Conservation (phyloP, 2,888 invertebrate species). For the Eristalinus sepulchralis region DNA sequence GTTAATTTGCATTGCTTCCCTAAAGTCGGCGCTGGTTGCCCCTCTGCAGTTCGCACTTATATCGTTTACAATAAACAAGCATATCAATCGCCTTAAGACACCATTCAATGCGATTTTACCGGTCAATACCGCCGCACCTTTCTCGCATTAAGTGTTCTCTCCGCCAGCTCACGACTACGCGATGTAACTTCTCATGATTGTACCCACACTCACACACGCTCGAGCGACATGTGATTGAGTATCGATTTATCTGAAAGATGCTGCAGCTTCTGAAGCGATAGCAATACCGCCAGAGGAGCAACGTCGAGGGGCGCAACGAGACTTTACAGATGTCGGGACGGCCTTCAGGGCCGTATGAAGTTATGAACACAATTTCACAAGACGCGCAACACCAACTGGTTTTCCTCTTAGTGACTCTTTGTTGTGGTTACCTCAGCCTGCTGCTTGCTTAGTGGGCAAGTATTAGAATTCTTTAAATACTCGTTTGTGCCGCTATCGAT, state of each 20-base stretch:
- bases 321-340: slow-evolving; percentile 42
- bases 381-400: slow-evolving; percentile 60
- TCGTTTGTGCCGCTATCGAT: slow-evolving; percentile 40
- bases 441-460: slow-evolving; percentile 14
- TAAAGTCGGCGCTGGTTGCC: background rate
- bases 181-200: slow-evolving; percentile 1
- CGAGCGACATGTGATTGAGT: background rate
- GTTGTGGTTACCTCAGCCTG: background rate
- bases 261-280: background rate
- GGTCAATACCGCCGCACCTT: slow-evolving; percentile 61
- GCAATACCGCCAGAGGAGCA: background rate
- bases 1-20: slow-evolving; percentile 38
- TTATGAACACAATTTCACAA: slow-evolving; percentile 59
- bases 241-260: background rate
- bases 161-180: background rate
- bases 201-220: background rate
- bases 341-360: slow-evolving; percentile 64
- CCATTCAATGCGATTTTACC: slow-evolving; percentile 40
- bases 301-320: background rate
- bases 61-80: slow-evolving; percentile 31
- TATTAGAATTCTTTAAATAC: slow-evolving; percentile 48
- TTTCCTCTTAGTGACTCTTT: slow-evolving; percentile 17
- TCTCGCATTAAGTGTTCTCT: slow-evolving; percentile 28
- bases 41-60: background rate
- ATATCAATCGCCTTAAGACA: slow-evolving; percentile 42